Evolutionary conservation across 1,140 invertebrate species (phyloP).

Genomic region (Drosophila ficusphila): DNA sequence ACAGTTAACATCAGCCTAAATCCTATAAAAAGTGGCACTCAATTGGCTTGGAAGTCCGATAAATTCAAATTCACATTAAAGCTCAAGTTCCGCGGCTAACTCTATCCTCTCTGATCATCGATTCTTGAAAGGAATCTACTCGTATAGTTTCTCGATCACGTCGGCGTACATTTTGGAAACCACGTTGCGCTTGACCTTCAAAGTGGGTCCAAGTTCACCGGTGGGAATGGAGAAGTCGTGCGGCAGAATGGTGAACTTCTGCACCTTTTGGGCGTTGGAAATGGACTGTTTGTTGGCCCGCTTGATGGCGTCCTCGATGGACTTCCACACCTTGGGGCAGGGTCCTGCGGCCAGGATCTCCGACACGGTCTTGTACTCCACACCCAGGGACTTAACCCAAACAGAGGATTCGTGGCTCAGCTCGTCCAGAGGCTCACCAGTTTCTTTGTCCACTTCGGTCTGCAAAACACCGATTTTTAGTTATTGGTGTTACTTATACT

Average conservation of each 20-base stretch:
- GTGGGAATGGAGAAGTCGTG: slow-evolving; percentile 94
- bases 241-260: slow-evolving; percentile 95
- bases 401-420: slow-evolving; percentile 87
- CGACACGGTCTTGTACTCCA: slow-evolving; percentile 88
- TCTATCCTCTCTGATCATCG: slow-evolving; percentile 4
- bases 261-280: slow-evolving; percentile 95
- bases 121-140: slow-evolving; percentile 23
- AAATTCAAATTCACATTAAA: slow-evolving; percentile 78
- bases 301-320: slow-evolving; percentile 91
- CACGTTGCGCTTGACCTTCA: slow-evolving; percentile 92
- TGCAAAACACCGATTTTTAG: too few relatives aligned
- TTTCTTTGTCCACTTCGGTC: slow-evolving; percentile 86
- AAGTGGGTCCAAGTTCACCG: slow-evolving; percentile 95
- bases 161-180: slow-evolving; percentile 88
- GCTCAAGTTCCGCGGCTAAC: slow-evolving; percentile 54
- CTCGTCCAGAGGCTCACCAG: slow-evolving; percentile 89
- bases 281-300: slow-evolving; percentile 91
- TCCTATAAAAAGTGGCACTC: slow-evolving; percentile 58
- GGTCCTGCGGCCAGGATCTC: slow-evolving; percentile 88
- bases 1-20: slow-evolving; percentile 50
- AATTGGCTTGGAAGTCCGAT: slow-evolving; percentile 67
- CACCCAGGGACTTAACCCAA: slow-evolving; percentile 90
- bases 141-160: slow-evolving; percentile 88
- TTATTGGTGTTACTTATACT: too few relatives aligned
- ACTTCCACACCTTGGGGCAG: slow-evolving; percentile 87